Evolutionary conservation across 2,113 vertebrate species (phyloP).

Genomic region (Columba livia): DNA sequence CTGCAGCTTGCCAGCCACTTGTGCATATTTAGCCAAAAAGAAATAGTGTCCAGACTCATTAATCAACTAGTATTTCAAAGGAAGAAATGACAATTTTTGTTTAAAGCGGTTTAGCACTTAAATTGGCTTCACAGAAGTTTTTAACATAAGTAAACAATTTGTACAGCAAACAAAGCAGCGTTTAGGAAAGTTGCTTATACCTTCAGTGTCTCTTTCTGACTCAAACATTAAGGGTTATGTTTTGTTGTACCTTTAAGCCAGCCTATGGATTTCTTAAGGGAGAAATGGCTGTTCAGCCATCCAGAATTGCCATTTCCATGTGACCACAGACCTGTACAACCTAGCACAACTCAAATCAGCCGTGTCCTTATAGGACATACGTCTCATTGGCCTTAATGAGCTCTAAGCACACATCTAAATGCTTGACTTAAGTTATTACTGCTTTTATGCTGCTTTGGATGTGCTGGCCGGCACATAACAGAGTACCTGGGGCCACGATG

Average conservation of each 20-base stretch:
- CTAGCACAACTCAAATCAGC: background rate
- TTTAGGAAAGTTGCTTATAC: background rate
- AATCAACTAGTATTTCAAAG: background rate
- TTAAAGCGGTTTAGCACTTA: background rate
- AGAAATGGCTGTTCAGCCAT: background rate
- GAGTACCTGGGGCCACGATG: background rate
- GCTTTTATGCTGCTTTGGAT: background rate
- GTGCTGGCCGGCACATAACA: background rate
- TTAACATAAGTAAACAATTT: background rate
- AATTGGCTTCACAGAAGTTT: background rate
- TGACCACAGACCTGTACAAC: background rate
- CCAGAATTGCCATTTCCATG: background rate
- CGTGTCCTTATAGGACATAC: background rate
- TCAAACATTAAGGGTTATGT: background rate
- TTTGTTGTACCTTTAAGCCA: background rate
- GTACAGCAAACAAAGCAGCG: background rate
- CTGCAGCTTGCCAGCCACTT: conserved; percentile 33
- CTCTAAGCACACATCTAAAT: background rate
- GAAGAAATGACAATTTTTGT: background rate
- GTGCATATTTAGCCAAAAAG: background rate
- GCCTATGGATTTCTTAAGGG: background rate
- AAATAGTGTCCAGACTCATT: background rate
- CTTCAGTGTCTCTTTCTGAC: background rate
- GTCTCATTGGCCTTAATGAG: background rate
- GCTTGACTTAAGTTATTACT: background rate